Evolutionary conservation across 1,140 invertebrate genomes (phyloP), one percentile per base, ranked within the genome.

Genomic region (Amyelois transitella): DNA sequence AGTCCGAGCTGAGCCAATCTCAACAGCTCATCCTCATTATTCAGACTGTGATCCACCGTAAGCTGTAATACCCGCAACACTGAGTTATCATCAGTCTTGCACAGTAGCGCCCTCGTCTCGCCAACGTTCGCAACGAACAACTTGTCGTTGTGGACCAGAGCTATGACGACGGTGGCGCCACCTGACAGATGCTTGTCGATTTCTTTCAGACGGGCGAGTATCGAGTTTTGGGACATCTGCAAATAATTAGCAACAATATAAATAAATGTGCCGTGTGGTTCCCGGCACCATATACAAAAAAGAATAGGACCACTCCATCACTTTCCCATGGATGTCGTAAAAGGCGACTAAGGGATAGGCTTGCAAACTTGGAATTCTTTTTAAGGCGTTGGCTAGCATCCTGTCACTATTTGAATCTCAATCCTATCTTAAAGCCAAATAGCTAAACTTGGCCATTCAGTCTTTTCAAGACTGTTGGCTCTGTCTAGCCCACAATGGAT

Each of bases 41-140:
- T 89, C 10, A 96, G 89, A 67, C 96, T 94, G 79, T 97, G 96
- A 74, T 97, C 95, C 0, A 94, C 91, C 32, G 93, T 95, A 25
- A 97, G 77, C 72, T 97, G 96, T 6, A 93, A 89, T 0, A 97
- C 95, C 72, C 93, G 90, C 32, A 96, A 78, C n/a, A 96, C 94
- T 32, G 93, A 92, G 76, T 96, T 94, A 24, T 90, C 89, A 77
- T 96, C 96, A 1, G 93, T 96, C 81, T 93, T 93, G 64, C 96
- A 96, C 1, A 98, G 84, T 17, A 97, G 80, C 0, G 95, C 95
- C 66, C 96, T 89, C 18, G 92, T 91, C 55, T 95, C 92, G 3
- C 96, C 94, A 19, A 97, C 92, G 89, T 97, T 97, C 0, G 95
- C 95, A 0, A 97, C 93, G 79, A 93, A 97, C 0, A 98, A 85